phyloP scores from a whole-genome alignment of 1,140 invertebrate species.

The Idris sp. region DNA sequence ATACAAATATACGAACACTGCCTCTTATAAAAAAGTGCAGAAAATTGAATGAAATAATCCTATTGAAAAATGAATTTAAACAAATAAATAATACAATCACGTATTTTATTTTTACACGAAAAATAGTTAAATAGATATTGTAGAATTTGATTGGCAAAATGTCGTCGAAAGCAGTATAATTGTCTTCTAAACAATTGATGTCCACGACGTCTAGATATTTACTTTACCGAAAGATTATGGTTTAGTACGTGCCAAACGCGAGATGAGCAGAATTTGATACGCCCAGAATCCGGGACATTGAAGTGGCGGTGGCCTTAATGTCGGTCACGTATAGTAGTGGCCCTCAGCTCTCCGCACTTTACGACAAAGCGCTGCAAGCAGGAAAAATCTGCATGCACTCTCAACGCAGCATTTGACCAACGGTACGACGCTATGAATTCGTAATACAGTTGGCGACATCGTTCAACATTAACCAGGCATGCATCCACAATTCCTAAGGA shows the following conservation, averaged over 20 bases:
- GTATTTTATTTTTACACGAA: too few relatives aligned
- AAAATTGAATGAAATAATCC: too few relatives aligned
- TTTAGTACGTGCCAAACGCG: constrained; percentile 63
- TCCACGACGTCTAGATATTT: constrained; percentile 40
- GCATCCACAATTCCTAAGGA: constrained; percentile 47
- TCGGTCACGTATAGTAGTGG: constrained; percentile 69
- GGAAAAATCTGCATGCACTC: constrained; percentile 63
- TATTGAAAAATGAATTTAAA: too few relatives aligned
- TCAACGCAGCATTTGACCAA: constrained; percentile 61
- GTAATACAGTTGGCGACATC: constrained; percentile 63
- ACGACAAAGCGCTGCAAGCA: constrained; percentile 57
- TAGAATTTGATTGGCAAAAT: constrained; percentile 48
- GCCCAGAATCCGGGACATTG: constrained; percentile 55
- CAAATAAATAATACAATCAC: too few relatives aligned
- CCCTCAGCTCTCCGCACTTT: constrained; percentile 52
- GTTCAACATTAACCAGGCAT: constrained; percentile 56
- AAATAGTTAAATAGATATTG: too few relatives aligned
- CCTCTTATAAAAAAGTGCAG: too few relatives aligned
- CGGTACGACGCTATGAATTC: constrained; percentile 62
- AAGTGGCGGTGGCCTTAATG: constrained; percentile 65
- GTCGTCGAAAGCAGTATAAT: constrained; percentile 19
- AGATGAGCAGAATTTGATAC: constrained; percentile 65
- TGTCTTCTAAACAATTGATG: constrained; percentile 54
- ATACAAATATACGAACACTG: too few relatives aligned
- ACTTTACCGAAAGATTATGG: constrained; percentile 57